A percentile compares a stretch with the other conserved stretches of the same genome.
Conservation (phyloP, 2,113 vertebrate species). For the Prinia subflava region DNA sequence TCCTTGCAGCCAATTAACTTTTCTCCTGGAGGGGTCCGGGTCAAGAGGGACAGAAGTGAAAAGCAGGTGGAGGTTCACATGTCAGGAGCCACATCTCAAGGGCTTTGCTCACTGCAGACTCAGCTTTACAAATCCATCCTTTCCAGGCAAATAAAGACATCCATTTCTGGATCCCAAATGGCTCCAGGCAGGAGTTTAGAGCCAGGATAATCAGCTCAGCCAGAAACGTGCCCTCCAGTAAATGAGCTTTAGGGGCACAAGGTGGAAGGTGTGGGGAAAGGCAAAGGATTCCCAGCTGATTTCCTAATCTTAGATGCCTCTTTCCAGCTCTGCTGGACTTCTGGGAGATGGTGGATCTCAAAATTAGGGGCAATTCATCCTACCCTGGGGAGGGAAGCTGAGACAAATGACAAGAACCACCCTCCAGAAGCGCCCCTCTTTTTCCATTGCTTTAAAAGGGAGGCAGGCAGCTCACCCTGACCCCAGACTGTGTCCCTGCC, state of each 20-base stretch:
- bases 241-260: background rate
- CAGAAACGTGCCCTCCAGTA: background rate
- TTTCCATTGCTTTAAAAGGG: background rate
- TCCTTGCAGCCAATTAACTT: background rate
- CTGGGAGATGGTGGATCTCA: background rate
- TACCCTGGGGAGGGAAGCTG: background rate
- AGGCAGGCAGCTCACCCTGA: background rate
- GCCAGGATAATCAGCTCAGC: background rate
- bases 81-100: background rate
- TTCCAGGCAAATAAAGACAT: background rate
- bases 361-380: background rate
- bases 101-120: background rate
- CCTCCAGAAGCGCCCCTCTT: background rate
- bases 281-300: background rate
- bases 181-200: background rate
- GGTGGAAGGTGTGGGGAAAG: background rate
- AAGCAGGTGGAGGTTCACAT: background rate
- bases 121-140: background rate
- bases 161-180: background rate
- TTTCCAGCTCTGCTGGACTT: background rate
- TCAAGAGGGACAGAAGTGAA: background rate
- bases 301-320: background rate
- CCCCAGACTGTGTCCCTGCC: background rate
- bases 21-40: background rate
- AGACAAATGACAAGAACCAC: background rate